A percentile compares a stretch with the other conserved stretches of the same genome.
Evolutionary conservation across 2,113 vertebrate species (phyloP).

Genomic region (Etheostoma spectabile): DNA sequence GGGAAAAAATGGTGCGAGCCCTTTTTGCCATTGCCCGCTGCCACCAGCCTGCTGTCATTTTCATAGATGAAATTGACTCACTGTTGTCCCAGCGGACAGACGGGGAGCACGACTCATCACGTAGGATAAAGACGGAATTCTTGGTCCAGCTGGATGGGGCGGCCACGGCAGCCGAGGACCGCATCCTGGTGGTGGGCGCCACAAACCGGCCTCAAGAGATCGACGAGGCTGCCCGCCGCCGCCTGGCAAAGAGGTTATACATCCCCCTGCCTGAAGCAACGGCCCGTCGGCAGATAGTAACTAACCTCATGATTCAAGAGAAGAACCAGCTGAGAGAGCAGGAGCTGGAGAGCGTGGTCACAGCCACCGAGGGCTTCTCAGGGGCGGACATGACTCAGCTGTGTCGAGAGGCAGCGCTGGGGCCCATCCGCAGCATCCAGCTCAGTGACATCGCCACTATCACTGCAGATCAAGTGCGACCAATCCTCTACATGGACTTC

Average conservation of each 20-base stretch:
- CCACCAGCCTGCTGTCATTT: conserved; percentile 96
- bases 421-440: conserved; percentile 94
- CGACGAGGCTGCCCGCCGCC: conserved; percentile 93
- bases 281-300: conserved; percentile 91
- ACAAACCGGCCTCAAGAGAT: conserved; percentile 98
- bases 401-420: conserved; percentile 94
- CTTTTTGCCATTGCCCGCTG: conserved; percentile 93
- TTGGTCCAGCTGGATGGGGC: conserved; percentile 96
- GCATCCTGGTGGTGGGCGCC: conserved; percentile 94
- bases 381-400: conserved; percentile 97
- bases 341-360: conserved; percentile 87
- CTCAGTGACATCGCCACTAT: conserved; percentile 91
- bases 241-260: conserved; percentile 93
- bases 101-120: conserved; percentile 94
- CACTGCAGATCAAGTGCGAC: conserved; percentile 89
- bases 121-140: conserved; percentile 98
- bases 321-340: conserved; percentile 85
- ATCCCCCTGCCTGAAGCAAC: conserved; percentile 92
- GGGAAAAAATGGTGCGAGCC: conserved; percentile 97
- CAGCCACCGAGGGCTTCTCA: conserved; percentile 88
- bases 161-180: conserved; percentile 92
- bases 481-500: conserved; percentile 90
- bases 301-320: conserved; percentile 89
- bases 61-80: conserved; percentile 98
- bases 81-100: conserved; percentile 94